These are phyloP conservation scores for Nerophis ophidion DNA, from an alignment of 2,113 vertebrate species.

Conservation along the genomic window DNA sequence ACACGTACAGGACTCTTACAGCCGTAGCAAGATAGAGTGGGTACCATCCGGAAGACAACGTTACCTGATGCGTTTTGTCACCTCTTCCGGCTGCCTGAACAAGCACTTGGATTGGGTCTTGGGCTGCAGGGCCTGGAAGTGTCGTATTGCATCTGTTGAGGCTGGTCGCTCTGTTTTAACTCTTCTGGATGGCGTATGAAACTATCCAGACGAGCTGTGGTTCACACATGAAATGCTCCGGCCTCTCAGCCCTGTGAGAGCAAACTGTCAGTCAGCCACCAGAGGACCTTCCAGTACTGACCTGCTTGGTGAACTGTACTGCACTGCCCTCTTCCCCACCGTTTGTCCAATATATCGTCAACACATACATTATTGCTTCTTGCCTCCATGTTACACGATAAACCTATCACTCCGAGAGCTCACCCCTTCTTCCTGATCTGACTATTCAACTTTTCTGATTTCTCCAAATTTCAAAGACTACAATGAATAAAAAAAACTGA, in stretches of 20 bases:
- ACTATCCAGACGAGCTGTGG: constrained; percentile 70
- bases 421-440: no score
- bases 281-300: constrained; percentile 61
- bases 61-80: constrained; percentile 79
- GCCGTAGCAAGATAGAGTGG: constrained; percentile 66
- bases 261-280: constrained; percentile 63
- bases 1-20: constrained; percentile 58
- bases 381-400: no score
- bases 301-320: constrained; percentile 58
- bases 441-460: no score
- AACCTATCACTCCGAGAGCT: no score
- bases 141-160: constrained; percentile 77
- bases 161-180: constrained; percentile 70
- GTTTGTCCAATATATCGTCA: neutral
- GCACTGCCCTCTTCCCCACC: constrained; percentile 18
- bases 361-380: no score
- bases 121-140: constrained; percentile 71
- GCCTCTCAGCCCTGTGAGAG: constrained; percentile 71
- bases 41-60: constrained; percentile 67
- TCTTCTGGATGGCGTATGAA: constrained; percentile 78
- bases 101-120: constrained; percentile 52
- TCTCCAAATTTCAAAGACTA: no score
- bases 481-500: no score
- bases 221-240: constrained; percentile 76
- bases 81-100: constrained; percentile 79